Evolutionary conservation across 2,113 vertebrate genomes (phyloP), one percentile per base, ranked within the genome.

Genomic region (Nothocercus nigrocapillus): DNA sequence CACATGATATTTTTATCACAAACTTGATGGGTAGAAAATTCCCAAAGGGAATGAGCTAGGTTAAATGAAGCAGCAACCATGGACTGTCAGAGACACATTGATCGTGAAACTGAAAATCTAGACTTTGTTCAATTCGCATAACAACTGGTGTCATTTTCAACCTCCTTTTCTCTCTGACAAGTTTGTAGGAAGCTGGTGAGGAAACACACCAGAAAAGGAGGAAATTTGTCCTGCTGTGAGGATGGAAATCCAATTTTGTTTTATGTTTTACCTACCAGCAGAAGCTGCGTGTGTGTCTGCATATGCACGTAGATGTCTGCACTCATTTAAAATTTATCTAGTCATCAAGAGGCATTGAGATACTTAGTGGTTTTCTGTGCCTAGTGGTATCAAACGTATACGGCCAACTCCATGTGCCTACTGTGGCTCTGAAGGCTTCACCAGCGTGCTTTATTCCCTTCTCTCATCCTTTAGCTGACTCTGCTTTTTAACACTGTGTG

Each of bases 51-150:
- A 87, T 0, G 5, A 93, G 38, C 32, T 62, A 7, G 3, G 34
- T 72, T 82, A 82, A 92, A 82, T 87, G 95, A 89, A 95, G 89
- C 93, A 92, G 83, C 92, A 96, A 68, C 83, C 70, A 69, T 61
- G 83, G 42, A 74, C 42, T 94, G 82, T 90, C 88, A 92, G 85
- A 95, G 79, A 44, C 62, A 85, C 68, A 68, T 73, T 63, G 72
- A 63, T 80, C 30, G 38, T 44, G 70, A 76, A 94, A 72, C 25
- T 44, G 89, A 56, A 85, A 84, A 36, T 30, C 5, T 10, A 92
- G 56, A 59, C 49, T 89, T 84, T 92, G 53, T 79, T 93, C 77
- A 64, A 7, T 74, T 32, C 47, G 67, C 28, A 54, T 38, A 82
- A 36, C 51, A 61, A 61, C 68, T 63, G 1, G 0, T 76, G 86